These are phyloP conservation scores for Nomada fabriciana DNA, from an alignment of 2,888 invertebrate genomes.

Conservation along the genomic window DNA sequence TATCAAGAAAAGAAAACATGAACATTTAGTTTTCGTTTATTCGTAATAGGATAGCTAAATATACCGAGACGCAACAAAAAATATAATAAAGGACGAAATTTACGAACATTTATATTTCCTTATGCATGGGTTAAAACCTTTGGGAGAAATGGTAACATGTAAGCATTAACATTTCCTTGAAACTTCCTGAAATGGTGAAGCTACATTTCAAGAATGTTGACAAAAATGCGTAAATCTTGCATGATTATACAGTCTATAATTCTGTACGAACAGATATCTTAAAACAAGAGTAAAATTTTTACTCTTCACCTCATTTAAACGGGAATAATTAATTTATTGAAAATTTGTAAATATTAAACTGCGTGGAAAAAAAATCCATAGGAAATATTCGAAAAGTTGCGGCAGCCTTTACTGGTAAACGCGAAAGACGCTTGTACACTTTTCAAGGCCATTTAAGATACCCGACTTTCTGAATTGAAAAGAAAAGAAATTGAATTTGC, in stretches of 20 bases:
- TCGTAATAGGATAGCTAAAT: no score
- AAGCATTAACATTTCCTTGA: slow-evolving; percentile 51
- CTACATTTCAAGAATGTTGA: slow-evolving; percentile 47
- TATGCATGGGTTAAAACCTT: slow-evolving; percentile 47
- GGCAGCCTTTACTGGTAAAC: slow-evolving; percentile 16
- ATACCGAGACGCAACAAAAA: no score
- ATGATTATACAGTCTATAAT: slow-evolving; percentile 26
- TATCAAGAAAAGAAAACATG: no score
- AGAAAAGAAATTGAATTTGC: slow-evolving; percentile 11
- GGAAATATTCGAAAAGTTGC: slow-evolving; percentile 18
- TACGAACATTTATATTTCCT: slow-evolving; percentile 23
- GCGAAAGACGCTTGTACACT: slow-evolving; percentile 43
- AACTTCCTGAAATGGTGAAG: slow-evolving; percentile 49
- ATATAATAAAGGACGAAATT: no score
- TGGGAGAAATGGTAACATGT: slow-evolving; percentile 42
- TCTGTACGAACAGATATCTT: slow-evolving; percentile 15
- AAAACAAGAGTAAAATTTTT: slow-evolving; percentile 6
- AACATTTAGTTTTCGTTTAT: no score
- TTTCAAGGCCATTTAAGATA: slow-evolving; percentile 45
- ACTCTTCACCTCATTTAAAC: slow-evolving; percentile 3
- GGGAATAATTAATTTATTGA: neutral
- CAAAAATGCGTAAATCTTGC: slow-evolving; percentile 32
- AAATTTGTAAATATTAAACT: neutral
- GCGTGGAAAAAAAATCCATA: slow-evolving; percentile 18
- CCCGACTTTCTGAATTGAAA: slow-evolving; percentile 22